Percentiles rank a stretch among this genome's conserved stretches.
Conservation (phyloP, 2,797 vertebrate species). For the Melanogrammus aeglefinus region DNA sequence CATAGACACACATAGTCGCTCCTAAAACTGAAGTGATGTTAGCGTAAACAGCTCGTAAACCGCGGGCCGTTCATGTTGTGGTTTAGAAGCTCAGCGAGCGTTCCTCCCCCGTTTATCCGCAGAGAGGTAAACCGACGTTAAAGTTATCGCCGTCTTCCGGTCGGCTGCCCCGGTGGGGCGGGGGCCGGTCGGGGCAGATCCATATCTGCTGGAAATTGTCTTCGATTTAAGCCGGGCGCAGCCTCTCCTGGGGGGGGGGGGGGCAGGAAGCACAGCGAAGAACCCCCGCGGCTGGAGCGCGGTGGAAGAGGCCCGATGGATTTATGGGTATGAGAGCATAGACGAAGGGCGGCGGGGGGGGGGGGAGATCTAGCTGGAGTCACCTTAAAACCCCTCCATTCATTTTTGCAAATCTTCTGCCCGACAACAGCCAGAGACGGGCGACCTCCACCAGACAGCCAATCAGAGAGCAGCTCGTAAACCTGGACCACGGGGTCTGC, state of each 20-base stretch:
- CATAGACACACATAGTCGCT: slow-evolving; percentile 28
- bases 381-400: no score
- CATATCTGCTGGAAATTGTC: slow-evolving; percentile 6
- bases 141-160: slow-evolving; percentile 19
- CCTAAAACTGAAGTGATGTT: slow-evolving; percentile 34
- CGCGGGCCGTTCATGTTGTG: no score
- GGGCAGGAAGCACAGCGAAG: slow-evolving; percentile 10
- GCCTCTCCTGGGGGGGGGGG: slow-evolving; percentile 8
- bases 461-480: not conserved
- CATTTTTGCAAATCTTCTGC: not conserved
- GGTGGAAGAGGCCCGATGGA: not conserved
- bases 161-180: slow-evolving; percentile 16
- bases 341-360: no score
- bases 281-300: not conserved
- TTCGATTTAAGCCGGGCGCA: not conserved
- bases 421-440: not conserved
- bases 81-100: no score
- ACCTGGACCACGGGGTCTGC: not conserved
- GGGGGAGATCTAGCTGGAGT: no score
- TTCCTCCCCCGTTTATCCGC: not conserved
- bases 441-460: not conserved
- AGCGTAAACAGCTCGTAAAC: slow-evolving; percentile 22
- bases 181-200: slow-evolving; percentile 17
- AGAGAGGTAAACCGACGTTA: slow-evolving; percentile 18
- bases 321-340: no score